Base-by-base conservation (phyloP, 2,888 invertebrate species). In the Nymphalis c-album region DNA sequence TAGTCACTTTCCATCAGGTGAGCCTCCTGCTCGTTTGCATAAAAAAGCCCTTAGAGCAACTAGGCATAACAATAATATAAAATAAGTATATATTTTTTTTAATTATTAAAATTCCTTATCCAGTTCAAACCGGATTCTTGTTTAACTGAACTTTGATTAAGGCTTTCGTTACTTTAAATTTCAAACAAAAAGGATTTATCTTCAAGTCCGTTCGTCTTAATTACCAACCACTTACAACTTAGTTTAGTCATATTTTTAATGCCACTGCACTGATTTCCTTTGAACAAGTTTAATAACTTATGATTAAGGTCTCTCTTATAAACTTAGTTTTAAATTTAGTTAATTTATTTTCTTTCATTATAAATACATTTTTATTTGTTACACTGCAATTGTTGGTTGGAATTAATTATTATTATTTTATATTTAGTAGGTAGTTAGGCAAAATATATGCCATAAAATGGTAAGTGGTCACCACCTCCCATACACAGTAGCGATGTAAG, bases 111-210 rank as follows among this genome's bases (percentile, higher is more conserved):
- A 40, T 13, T 40, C 2, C 57, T 0, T 35, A 57, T 63, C 57
- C 63, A 63, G 2, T 20, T 50, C 3, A 50, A 18, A 20, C 50
- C 7, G 16, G 5, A 53, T 53, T 26, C 3, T 16, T 53, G 53
- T 53, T 26, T 16, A 53, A 60, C 22, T 26, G 48, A 67, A 63
- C 67, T 69, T 69, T 67, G 69, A 69, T 67, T 55, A 67, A 69
- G 60, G 60, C 57, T 63, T 69, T 46, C 40, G 59, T 51, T 63
- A 48, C 62, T 62, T 53, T 60, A 45, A 22, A 59, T 45, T 59
- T 66, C 47, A 20, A 55, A 67, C 47, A 69, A 67, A 69, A 69
- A 63, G 65, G 60, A 62, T 51, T 63, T 60, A 65, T 63, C 47
- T 53, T 60, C 46, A 63, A 69, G 53, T 66, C 63, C 31, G 47